Conservation (phyloP, 2,797 vertebrate genomes). For the Megaceryle alcyon region DNA sequence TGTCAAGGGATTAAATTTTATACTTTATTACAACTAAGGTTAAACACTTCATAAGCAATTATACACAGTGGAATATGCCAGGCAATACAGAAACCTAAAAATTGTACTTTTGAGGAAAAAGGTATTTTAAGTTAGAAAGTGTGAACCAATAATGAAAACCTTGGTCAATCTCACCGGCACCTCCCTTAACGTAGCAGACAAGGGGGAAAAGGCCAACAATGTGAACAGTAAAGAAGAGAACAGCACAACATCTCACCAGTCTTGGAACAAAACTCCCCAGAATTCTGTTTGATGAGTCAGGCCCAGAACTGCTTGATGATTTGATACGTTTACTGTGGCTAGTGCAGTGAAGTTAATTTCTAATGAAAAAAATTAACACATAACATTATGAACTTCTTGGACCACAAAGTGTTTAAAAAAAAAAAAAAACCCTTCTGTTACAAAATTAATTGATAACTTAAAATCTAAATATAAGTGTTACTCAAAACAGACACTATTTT, state of each 20-base stretch:
- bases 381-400: fast-evolving
- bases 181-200: fast-evolving
- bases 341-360: background rate
- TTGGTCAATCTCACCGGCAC: background rate
- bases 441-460: background rate
- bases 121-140: background rate
- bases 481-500: background rate
- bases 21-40: background rate
- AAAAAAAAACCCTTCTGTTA: background rate
- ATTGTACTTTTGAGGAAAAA: background rate
- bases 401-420: background rate
- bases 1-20: background rate
- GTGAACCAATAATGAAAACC: background rate
- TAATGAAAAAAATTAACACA: background rate
- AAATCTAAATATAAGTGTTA: background rate
- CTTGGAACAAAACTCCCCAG: background rate
- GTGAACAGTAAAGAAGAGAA: background rate
- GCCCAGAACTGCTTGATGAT: fast-evolving
- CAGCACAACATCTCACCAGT: background rate
- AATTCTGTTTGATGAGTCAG: background rate
- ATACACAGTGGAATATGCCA: background rate
- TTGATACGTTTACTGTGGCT: background rate
- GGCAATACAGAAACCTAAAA: background rate
- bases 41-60: background rate
- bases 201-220: background rate